A percentile compares a stretch with the other conserved stretches of the same genome.
Evolutionary conservation across 2,113 vertebrate species (phyloP).

Genomic region (Carassius gibelio): DNA sequence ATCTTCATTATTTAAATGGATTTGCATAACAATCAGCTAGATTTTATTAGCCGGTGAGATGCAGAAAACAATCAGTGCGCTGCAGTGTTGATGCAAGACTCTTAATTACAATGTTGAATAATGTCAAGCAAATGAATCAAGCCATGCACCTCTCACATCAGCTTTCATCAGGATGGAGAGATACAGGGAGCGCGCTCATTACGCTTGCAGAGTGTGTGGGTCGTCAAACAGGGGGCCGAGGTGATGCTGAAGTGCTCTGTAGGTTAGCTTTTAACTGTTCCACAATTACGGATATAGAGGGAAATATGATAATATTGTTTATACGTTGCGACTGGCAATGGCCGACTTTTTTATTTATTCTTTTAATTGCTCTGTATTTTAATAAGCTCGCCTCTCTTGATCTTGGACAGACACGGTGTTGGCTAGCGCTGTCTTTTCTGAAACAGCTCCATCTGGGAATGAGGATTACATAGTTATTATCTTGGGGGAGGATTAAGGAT

Average conservation of each 20-base stretch:
- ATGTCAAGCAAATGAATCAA: constrained; percentile 64
- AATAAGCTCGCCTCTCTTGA: constrained; percentile 65
- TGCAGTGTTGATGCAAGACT: constrained; percentile 52
- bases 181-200: constrained; percentile 55
- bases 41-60: constrained; percentile 57
- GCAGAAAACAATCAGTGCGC: constrained; percentile 57
- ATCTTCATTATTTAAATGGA: constrained; percentile 58
- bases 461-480: constrained; percentile 79
- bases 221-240: constrained; percentile 41
- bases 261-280: constrained; percentile 52
- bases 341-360: constrained; percentile 52
- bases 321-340: constrained; percentile 54
- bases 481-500: constrained; percentile 77
- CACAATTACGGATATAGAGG: constrained; percentile 39
- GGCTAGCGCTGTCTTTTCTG: constrained; percentile 62
- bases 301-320: constrained; percentile 66
- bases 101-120: constrained; percentile 60
- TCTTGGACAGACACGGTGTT: constrained; percentile 65
- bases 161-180: constrained; percentile 54
- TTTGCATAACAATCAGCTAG: constrained; percentile 60
- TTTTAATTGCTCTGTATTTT: constrained; percentile 71
- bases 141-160: constrained; percentile 61
- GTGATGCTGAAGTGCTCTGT: constrained; percentile 45
- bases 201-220: constrained; percentile 43
- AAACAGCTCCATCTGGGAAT: constrained; percentile 75